These are phyloP conservation scores for Aleadryas rufinucha DNA, from an alignment of 2,113 vertebrate species.

Conservation along the genomic window DNA sequence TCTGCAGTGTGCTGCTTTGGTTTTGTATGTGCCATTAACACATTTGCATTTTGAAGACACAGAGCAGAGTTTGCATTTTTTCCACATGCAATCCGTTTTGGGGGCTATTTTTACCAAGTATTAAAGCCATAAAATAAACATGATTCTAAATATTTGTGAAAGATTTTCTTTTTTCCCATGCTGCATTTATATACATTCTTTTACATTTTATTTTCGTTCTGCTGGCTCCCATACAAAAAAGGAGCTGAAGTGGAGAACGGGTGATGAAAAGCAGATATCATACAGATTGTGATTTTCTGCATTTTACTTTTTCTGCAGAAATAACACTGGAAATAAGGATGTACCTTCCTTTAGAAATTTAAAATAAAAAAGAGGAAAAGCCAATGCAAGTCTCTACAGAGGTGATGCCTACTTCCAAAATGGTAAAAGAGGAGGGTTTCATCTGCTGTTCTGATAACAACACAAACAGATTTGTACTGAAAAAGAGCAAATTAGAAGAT, in stretches of 20 bases:
- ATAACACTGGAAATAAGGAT: background rate
- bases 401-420: background rate
- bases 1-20: background rate
- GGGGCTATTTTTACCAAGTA: conserved; percentile 27
- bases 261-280: background rate
- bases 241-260: background rate
- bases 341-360: background rate
- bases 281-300: background rate
- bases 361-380: background rate
- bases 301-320: background rate
- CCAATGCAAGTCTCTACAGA: fast-evolving
- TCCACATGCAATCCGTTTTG: conserved; percentile 17
- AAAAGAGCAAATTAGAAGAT: background rate
- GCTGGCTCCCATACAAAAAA: conserved; percentile 4
- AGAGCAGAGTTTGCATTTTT: conserved; percentile 33
- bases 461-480: background rate
- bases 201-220: background rate
- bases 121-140: conserved; percentile 37
- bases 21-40: background rate
- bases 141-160: conserved; percentile 25
- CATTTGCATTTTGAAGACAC: background rate
- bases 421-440: background rate
- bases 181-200: background rate
- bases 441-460: background rate
- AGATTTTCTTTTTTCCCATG: background rate